phyloP scores from a whole-genome alignment of 2,797 vertebrate species.

The Champsocephalus esox region DNA sequence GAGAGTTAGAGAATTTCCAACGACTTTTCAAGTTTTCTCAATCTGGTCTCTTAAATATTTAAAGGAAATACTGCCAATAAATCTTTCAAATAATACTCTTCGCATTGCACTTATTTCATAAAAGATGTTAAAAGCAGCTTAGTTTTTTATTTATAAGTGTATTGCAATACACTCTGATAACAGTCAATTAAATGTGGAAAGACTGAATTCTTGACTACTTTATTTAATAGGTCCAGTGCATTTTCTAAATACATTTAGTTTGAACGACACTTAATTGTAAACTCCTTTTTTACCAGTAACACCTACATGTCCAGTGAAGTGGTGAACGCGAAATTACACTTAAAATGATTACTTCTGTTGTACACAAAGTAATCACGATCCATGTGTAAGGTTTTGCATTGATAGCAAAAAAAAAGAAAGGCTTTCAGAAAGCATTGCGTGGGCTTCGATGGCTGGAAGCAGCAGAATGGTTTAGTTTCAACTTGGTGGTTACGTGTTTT shows the following conservation, averaged over 20 bases:
- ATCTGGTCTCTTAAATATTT: slow-evolving; percentile 50
- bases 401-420: not conserved
- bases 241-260: not conserved
- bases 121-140: not conserved
- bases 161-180: not conserved
- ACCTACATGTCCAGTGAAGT: not conserved
- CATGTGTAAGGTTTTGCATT: not conserved
- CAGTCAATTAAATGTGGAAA: too few relatives aligned
- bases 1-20: slow-evolving; percentile 42
- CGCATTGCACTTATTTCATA: slow-evolving; percentile 18
- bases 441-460: not conserved
- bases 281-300: not conserved
- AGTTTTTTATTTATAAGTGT: not conserved
- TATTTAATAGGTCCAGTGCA: not conserved
- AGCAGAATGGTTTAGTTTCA: not conserved
- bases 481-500: not conserved
- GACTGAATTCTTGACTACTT: too few relatives aligned
- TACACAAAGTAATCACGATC: not conserved
- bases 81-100: slow-evolving; percentile 60
- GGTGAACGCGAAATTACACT: not conserved
- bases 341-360: not conserved
- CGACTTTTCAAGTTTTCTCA: slow-evolving; percentile 34
- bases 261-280: not conserved
- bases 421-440: not conserved
- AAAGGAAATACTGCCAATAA: slow-evolving; percentile 65